These are phyloP conservation scores for Pyrrhosoma nymphula DNA, from an alignment of 2,888 invertebrate species.

Conservation along the genomic window DNA sequence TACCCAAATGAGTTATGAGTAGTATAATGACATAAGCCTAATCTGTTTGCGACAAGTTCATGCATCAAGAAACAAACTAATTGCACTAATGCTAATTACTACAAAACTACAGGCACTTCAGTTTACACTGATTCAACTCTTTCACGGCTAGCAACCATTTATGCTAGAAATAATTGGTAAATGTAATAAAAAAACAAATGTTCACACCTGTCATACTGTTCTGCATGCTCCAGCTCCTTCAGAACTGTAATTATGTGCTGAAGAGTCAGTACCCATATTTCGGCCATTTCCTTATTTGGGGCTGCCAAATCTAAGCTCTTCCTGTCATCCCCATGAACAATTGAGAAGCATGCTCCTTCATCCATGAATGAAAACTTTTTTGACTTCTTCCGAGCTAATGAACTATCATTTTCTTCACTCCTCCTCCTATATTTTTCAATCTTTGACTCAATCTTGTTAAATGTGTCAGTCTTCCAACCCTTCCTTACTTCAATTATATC, in stretches of 20 bases:
- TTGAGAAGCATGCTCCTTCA: conserved; percentile 76
- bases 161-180: too few species aligned
- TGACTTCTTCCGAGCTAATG: conserved; percentile 25
- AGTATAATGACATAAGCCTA: too few species aligned
- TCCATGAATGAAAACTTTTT: conserved; percentile 72
- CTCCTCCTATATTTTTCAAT: conserved; percentile 73
- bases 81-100: too few species aligned
- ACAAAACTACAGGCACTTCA: too few species aligned
- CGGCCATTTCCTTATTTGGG: conserved; percentile 73
- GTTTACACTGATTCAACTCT: too few species aligned
- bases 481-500: conserved; percentile 76
- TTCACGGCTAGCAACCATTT: too few species aligned
- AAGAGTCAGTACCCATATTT: conserved; percentile 75
- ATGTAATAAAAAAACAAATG: background rate
- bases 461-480: conserved; percentile 78
- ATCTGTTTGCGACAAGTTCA: too few species aligned
- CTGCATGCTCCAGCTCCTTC: conserved; percentile 73
- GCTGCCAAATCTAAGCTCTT: conserved; percentile 76
- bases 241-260: conserved; percentile 74
- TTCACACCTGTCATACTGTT: conserved; percentile 73
- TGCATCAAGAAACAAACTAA: too few species aligned
- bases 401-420: conserved; percentile 71
- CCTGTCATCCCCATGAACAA: conserved; percentile 74
- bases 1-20: too few species aligned
- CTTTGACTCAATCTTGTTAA: conserved; percentile 76